These are phyloP conservation scores for Capitulum mitella DNA, from an alignment of 2,888 invertebrate genomes.

Conservation along the genomic window DNA sequence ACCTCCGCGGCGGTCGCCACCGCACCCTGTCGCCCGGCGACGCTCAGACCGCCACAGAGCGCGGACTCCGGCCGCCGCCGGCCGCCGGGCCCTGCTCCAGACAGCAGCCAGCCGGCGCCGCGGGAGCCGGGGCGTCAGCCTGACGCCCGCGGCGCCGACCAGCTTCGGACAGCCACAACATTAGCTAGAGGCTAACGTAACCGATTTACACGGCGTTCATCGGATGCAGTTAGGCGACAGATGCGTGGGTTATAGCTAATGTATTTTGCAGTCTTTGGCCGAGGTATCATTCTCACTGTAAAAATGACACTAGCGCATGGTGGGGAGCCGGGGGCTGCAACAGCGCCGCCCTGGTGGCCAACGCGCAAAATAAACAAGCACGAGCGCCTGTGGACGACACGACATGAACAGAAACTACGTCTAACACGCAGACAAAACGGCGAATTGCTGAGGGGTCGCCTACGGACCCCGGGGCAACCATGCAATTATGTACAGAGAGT, in stretches of 20 bases:
- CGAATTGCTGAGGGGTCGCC: not conserved
- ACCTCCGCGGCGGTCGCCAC: too few relatives aligned
- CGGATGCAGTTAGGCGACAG: slow-evolving; percentile 12
- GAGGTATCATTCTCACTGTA: slow-evolving; percentile 11
- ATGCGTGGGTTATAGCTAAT: slow-evolving; percentile 16
- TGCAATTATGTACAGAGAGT: slow-evolving; percentile 16
- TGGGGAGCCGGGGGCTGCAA: not conserved
- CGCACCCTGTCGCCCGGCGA: too few relatives aligned
- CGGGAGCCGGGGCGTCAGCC: too few relatives aligned
- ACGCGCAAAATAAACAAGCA: not conserved
- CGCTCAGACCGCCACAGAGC: too few relatives aligned
- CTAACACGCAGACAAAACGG: slow-evolving; percentile 17
- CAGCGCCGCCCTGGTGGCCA: not conserved
- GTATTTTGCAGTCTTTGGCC: slow-evolving; percentile 16
- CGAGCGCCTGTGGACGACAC: slow-evolving; percentile 18
- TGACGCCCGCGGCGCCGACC: not conserved
- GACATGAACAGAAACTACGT: not conserved
- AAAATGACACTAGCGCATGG: not conserved
- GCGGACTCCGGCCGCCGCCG: too few relatives aligned
- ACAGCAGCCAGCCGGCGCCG: too few relatives aligned
- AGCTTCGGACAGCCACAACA: not conserved
- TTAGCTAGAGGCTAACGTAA: not conserved
- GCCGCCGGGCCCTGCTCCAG: too few relatives aligned
- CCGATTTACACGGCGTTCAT: not conserved
- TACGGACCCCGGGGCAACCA: not conserved